Base-by-base conservation (phyloP, 2,888 invertebrate genomes). In the Synanthedon andrenaeformis region DNA sequence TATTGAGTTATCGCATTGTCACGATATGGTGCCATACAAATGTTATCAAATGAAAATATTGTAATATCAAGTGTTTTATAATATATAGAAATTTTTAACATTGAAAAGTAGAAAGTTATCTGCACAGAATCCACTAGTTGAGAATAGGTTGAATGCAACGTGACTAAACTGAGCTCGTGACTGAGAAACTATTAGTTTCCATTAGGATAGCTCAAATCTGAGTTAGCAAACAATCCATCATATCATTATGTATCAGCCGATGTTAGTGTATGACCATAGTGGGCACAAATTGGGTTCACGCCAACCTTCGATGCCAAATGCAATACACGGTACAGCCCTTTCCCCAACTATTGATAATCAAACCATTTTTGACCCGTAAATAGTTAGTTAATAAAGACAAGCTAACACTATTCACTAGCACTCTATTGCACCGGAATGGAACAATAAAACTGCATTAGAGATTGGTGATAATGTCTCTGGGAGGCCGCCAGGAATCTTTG, bases 251-350 rank as follows among this genome's bases (percentile, higher is more conserved):
- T 58, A 58, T 53, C 35, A 57, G 65, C 66, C 66, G 59, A 67
- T 62, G 57, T 57, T 65, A 59, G 69, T 65, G 64, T 63, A 60
- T 60, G 58, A 59, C 74, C 74, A 63, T 69, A 72, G 68, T 69
- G 64, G 67, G 69, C 67, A 66, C 70, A 73, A 76, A 74, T 82
- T 84, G 81, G 80, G 75, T 62, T 63, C 65, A 62, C 63, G 83
- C 83, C 82, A 82, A 70, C 63, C 54, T 62, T 59, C 57, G 58
- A 65, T 78, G 82, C 79, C 80, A 83, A 79, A 66, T 73, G 69
- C 71, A 76, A 62, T 68, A 67, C 70, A 76, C 70, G 72, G 64
- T 66, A 64, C 63, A 67, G 72, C 70, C 76, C 76, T 77, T 74
- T 69, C 60, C 35, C 35, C 58, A 66, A 62, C 67, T 62, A 72